These are phyloP conservation scores for Neoarius graeffei DNA, from an alignment of 2,113 vertebrate species.

Conservation along the genomic window DNA sequence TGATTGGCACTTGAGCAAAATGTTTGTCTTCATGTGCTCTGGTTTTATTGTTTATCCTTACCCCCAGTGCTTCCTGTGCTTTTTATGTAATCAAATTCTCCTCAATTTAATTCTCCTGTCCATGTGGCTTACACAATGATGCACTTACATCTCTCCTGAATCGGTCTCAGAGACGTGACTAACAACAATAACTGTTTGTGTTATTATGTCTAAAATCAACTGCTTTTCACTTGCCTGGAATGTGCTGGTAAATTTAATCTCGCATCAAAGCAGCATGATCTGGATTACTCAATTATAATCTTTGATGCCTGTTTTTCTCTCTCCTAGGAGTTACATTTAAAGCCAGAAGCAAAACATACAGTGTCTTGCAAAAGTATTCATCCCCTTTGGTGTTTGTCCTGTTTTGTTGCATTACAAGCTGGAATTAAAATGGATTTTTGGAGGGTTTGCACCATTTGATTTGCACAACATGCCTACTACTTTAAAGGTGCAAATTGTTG, in stretches of 20 bases:
- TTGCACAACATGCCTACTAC: too few relatives aligned
- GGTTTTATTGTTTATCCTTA: constrained; percentile 36
- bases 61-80: constrained; percentile 36
- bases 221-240: constrained; percentile 50
- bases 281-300: not conserved
- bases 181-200: constrained; percentile 55
- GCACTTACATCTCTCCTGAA: constrained; percentile 31
- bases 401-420: too few relatives aligned
- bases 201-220: constrained; percentile 47
- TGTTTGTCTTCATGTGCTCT: constrained; percentile 36
- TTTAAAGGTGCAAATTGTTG: too few relatives aligned
- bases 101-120: constrained; percentile 9
- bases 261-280: constrained; percentile 52
- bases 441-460: too few relatives aligned
- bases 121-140: constrained; percentile 30
- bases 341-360: not conserved
- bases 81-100: constrained; percentile 13
- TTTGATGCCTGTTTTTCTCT: not conserved
- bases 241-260: constrained; percentile 48
- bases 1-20: constrained; percentile 29
- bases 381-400: too few relatives aligned
- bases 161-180: constrained; percentile 8
- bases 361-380: too few relatives aligned
- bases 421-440: too few relatives aligned
- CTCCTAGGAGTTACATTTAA: constrained; percentile 41